These are phyloP conservation scores for Ploceus nigricollis DNA, from an alignment of 2,113 vertebrate genomes.

Conservation along the genomic window DNA sequence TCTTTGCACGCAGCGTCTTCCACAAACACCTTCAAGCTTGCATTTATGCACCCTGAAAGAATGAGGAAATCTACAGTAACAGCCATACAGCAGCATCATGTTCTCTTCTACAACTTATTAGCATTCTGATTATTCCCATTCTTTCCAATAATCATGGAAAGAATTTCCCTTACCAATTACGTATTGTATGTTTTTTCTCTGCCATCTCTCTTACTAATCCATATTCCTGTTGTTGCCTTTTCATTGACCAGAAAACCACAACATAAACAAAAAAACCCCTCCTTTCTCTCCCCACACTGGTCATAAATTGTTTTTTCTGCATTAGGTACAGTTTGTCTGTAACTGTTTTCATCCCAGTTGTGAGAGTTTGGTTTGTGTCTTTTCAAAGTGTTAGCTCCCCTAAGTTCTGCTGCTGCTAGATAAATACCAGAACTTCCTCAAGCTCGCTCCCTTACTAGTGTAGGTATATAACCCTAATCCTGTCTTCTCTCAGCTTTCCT, in stretches of 20 bases:
- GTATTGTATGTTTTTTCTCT: not conserved
- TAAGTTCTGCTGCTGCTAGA: not conserved
- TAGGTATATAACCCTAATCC: not conserved
- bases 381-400: fast-evolving
- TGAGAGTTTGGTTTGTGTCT: not conserved
- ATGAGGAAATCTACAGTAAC: not conserved
- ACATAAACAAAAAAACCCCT: not conserved
- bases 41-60: not conserved
- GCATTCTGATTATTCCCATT: not conserved
- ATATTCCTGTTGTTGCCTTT: not conserved
- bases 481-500: not conserved
- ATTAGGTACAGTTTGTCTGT: not conserved
- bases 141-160: not conserved
- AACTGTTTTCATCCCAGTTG: not conserved
- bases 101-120: not conserved
- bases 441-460: not conserved
- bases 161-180: not conserved
- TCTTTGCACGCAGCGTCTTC: not conserved
- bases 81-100: not conserved
- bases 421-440: not conserved
- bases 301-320: not conserved
- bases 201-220: not conserved
- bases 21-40: not conserved
- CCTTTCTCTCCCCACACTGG: fast-evolving
- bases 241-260: not conserved